phyloP scores from a whole-genome alignment of 2,888 invertebrate genomes.

The Eupithecia abbreviata region DNA sequence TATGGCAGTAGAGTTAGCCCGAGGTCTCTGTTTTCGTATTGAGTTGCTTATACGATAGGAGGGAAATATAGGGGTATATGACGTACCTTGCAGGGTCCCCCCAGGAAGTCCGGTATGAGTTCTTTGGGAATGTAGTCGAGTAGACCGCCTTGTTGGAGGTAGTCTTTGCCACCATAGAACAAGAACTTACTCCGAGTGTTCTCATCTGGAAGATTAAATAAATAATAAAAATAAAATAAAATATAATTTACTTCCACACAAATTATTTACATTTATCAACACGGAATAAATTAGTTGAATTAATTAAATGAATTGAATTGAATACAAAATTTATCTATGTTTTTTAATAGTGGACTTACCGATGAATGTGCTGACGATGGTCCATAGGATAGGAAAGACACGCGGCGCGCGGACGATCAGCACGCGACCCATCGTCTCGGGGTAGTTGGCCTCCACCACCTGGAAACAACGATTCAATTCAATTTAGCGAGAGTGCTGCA shows the following conservation, averaged over 20 bases:
- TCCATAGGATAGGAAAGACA: conserved; percentile 98
- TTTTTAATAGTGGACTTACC: conserved; percentile 72
- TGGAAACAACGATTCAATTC: conserved; percentile 32
- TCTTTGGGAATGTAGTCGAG: conserved; percentile 93
- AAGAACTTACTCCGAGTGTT: conserved; percentile 95
- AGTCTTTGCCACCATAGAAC: conserved; percentile 95
- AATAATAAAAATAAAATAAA: too few relatives aligned
- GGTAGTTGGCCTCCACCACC: conserved; percentile 96
- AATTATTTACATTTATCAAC: too few relatives aligned
- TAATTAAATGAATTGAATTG: too few relatives aligned
- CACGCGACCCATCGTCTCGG: conserved; percentile 96
- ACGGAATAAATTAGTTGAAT: too few relatives aligned
- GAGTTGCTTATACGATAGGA: neutral
- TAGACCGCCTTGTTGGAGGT: conserved; percentile 90
- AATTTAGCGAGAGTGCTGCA: neutral
- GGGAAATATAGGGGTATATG: neutral
- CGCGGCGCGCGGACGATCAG: conserved; percentile 95
- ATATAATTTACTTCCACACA: too few relatives aligned
- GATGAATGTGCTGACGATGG: conserved; percentile 96
- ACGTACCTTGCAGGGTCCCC: conserved; percentile 92
- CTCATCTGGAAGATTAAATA: conserved; percentile 86
- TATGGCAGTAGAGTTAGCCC: too few relatives aligned
- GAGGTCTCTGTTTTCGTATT: too few relatives aligned
- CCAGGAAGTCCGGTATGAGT: conserved; percentile 95
- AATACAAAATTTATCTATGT: too few relatives aligned